Conservation (phyloP, 2,888 invertebrate genomes). For the Athalia rosae region DNA sequence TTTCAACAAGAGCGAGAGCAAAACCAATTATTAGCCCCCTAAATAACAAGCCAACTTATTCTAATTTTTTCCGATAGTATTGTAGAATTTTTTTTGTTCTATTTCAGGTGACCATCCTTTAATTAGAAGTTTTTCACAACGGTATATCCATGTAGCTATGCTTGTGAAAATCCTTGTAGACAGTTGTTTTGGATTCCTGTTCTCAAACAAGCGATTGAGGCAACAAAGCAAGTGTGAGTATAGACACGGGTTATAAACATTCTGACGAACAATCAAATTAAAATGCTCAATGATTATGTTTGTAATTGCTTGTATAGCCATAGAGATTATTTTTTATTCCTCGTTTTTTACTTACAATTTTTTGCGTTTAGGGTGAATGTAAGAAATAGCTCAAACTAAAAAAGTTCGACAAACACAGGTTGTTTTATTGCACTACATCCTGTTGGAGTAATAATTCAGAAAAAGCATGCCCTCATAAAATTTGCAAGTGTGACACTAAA, state of each 20-base stretch:
- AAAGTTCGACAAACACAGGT: constrained; percentile 6
- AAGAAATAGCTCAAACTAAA: not conserved
- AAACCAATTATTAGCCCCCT: not conserved
- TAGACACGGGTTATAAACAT: not conserved
- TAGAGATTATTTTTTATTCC: not conserved
- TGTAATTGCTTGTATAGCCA: not conserved
- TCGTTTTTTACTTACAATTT: not conserved
- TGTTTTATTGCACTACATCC: not conserved
- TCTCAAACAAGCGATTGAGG: not conserved
- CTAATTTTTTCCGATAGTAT: not conserved
- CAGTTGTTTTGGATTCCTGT: not conserved
- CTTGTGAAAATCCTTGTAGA: not conserved
- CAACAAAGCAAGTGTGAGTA: constrained; percentile 1
- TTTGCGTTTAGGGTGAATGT: not conserved
- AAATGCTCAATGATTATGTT: not conserved
- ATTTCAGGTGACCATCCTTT: not conserved
- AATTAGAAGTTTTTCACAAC: not conserved
- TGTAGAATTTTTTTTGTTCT: not conserved
- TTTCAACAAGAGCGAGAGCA: too few species aligned
- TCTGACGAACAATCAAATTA: not conserved
- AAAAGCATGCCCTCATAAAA: not conserved
- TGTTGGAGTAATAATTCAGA: not conserved
- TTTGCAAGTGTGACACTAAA: not conserved
- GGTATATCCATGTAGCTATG: constrained; percentile 1
- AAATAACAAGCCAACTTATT: not conserved